Base-by-base conservation (phyloP, 2,888 invertebrate genomes). In the Laspeyria flexula region DNA sequence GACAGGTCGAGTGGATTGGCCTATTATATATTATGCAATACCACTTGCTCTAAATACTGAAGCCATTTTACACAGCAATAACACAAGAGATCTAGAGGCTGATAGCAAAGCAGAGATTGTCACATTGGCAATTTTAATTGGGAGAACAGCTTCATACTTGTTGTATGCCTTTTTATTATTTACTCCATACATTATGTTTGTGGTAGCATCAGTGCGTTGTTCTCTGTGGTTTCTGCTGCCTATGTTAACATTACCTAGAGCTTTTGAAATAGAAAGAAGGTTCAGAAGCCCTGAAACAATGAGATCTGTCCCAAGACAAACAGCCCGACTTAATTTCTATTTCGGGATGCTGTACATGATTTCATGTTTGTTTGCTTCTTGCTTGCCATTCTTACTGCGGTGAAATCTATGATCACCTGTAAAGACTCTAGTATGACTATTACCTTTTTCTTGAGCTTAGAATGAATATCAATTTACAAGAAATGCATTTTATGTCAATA, bases 61-160 rank as follows among this genome's bases (percentile, higher is more conserved):
- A 85, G 98, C 98, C 41, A 98, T 99, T 76, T 92, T 99, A 49
- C 99, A 99, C 81, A 97, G 97, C 76, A 99, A 99, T 82, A 99
- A 99, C 81, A 97, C 98, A 0, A 94, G 98, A 65, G 98, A 99
- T 88, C 94, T 97, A 65, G 97, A 97, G 76, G 95, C 95, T 52
- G 99, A 99, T 79, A 94, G 95, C 56, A 95, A 95, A 80, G 98
- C 97, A 39, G 98, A 98, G 58, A 98, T 98, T 73, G 97, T 99
- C 0, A 99, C 99, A 11, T 88, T 99, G 71, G 98, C 99, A n/a
- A 98, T 99, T 77, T 88, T 98, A 44, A 96, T 99, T 63, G 99
- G 99, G 15, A 96, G 95, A 76, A 97, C 97, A 30, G 96, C 96
- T 56, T 98, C 99, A 4, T 97, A 98, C 86, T 95, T 98, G 56